Conservation (phyloP, 2,113 vertebrate species). For the Varanus salvator region DNA sequence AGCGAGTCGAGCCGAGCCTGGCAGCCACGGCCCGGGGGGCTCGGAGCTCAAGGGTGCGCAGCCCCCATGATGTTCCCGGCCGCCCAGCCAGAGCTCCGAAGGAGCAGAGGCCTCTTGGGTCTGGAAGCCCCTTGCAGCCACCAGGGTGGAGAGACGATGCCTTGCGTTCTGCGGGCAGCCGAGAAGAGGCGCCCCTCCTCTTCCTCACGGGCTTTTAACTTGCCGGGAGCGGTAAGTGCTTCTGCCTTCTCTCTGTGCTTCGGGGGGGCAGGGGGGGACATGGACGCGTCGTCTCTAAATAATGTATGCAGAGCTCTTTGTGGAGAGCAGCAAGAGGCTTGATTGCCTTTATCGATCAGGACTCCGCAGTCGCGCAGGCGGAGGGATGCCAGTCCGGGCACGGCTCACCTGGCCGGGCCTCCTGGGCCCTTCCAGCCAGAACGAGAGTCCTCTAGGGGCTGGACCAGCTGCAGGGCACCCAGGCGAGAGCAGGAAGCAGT, state of each 20-base stretch:
- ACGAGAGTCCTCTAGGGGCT: neutral
- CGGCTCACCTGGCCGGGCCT: neutral
- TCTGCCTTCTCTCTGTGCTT: neutral
- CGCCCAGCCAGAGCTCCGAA: neutral
- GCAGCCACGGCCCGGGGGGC: no score
- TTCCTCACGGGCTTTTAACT: neutral
- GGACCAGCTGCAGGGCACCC: neutral
- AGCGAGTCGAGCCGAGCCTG: no score
- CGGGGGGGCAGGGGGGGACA: no score
- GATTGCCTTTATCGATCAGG: neutral
- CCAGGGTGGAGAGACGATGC: neutral
- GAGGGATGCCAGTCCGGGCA: neutral
- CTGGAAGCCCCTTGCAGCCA: neutral
- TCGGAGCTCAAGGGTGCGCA: no score
- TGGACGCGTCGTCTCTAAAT: neutral
- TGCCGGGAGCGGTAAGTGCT: neutral
- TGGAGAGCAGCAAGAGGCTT: neutral
- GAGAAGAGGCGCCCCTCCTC: neutral
- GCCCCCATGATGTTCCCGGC: neutral
- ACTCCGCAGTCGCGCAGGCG: neutral
- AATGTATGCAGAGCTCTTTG: slow-evolving; percentile 24
- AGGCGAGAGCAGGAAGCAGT: neutral
- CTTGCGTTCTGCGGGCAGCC: neutral
- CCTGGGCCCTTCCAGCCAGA: neutral
- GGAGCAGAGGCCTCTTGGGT: neutral